phyloP scores from a whole-genome alignment of 2,888 invertebrate species.

The Aleiodes leptofemur region DNA sequence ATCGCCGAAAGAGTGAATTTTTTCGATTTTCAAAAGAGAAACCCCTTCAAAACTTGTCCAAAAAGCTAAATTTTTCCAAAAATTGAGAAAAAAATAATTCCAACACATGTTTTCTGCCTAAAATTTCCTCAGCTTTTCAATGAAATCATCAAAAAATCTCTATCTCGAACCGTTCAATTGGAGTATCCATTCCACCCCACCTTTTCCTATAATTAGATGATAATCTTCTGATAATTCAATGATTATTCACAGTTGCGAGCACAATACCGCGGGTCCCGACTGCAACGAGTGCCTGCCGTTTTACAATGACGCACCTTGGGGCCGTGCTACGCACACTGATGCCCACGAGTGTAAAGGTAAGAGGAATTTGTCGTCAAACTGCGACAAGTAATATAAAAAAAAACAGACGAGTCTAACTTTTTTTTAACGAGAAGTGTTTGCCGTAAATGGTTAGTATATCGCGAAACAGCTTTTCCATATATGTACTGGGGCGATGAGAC shows the following conservation, averaged over 20 bases:
- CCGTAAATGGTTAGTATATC: conserved; percentile 21
- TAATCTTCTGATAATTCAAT: neutral
- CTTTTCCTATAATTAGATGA: conserved; percentile 11
- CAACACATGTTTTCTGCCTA: no score
- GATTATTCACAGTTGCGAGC: conserved; percentile 89
- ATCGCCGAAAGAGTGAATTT: no score
- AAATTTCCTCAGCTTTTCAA: no score
- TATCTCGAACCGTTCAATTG: no score
- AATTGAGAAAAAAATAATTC: no score
- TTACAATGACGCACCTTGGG: conserved; percentile 98
- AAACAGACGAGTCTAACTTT: conserved; percentile 6
- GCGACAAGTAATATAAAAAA: conserved; percentile 55
- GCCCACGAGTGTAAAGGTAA: conserved; percentile 96
- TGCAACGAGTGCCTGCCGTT: conserved; percentile 95
- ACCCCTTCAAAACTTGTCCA: no score
- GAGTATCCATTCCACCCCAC: no score
- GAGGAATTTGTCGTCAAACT: conserved; percentile 62
- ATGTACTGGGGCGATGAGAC: conserved; percentile 50
- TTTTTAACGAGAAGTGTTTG: conserved; percentile 42
- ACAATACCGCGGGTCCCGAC: conserved; percentile 95
- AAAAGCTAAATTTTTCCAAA: no score
- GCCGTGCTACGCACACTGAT: conserved; percentile 90
- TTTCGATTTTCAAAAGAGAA: no score
- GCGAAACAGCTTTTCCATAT: conserved; percentile 45
- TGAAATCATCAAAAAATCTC: no score